Evolutionary conservation across 2,797 vertebrate species (phyloP), one percentile per base, ranked within the genome.

Genomic region (Chiroxiphia lanceolata): DNA sequence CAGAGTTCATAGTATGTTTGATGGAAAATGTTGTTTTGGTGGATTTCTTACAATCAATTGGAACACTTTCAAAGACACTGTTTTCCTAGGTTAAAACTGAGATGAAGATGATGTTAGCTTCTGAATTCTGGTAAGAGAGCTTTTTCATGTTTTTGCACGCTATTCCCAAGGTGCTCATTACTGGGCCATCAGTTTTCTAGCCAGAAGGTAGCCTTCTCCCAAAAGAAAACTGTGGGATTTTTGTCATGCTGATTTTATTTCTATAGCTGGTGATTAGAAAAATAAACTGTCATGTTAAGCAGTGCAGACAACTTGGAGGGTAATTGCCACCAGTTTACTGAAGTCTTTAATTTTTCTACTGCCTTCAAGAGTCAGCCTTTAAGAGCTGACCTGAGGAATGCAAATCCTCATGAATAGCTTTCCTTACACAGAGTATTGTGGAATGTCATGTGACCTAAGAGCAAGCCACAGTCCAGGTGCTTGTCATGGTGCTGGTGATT

Each of bases 111-210:
- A 69, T n/a, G n/a, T 11, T 60, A 88, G 68, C 26, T 79, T 76
- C 33, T 64, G 15, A 71, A 34, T 75, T 91, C 36, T 78, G 48
- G 31, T 33, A 81, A 34, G 36, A 70, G 26, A 77, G 19, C 2
- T 77, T 81, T 77, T 91, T 67, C 12, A 22, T 4, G 0, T 61
- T 57, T 29, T 85, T 75, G 47, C 15, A 29, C 29, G 10, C 50
- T 88, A 31, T 74, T 94, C 57, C 72, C 34, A 83, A 91, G 61
- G 27, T 40, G 53, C 45, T 95, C 68, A 68, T 87, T 85, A 89
- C 68, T 42, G 27, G 45, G 17, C 48, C 0, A 0, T 36, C 83
- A 68, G 48, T 63, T 68, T 87, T 85, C 63, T 27, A 83, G 75
- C 40, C 68, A 85, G 89, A 70, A 89, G 60, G 51, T 36, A 82